Evolutionary conservation across 1,140 invertebrate species (phyloP).

Genomic region (Amphibalanus amphitrite): DNA sequence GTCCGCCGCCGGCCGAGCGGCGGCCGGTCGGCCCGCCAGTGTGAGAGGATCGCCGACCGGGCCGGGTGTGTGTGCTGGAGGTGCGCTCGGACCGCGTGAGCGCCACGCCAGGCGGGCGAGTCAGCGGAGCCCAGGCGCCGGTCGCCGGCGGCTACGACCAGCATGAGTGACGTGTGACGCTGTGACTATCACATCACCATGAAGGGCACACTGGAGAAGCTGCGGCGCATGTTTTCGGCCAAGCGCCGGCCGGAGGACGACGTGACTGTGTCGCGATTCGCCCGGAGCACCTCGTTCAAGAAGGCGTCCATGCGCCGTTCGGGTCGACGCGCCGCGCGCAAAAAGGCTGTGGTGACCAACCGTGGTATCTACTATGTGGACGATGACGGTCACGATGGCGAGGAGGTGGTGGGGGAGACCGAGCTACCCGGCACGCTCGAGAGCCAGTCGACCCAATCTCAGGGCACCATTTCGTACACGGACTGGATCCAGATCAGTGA

Average conservation of each 20-base stretch:
- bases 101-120: not conserved
- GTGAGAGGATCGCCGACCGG: too few species aligned
- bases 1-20: too few species aligned
- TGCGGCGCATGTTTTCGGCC: not conserved
- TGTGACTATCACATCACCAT: not conserved
- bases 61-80: not conserved
- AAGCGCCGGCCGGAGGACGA: not conserved
- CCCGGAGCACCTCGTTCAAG: constrained; percentile 2
- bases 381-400: not conserved
- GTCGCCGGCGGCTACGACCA: not conserved
- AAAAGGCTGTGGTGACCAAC: not conserved
- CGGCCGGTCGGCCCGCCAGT: too few species aligned
- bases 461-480: not conserved
- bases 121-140: not conserved
- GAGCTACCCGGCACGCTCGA: not conserved
- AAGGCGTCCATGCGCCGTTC: constrained; percentile 1
- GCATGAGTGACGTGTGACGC: too few species aligned
- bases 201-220: not conserved
- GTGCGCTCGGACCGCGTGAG: not conserved
- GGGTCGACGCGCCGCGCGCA: not conserved
- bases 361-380: constrained; percentile 2
- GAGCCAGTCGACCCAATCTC: not conserved
- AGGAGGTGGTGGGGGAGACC: not conserved
- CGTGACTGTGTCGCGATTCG: not conserved
- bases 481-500: constrained; percentile 4